Evolutionary conservation across 2,888 invertebrate species (phyloP).

Genomic region (Chesias legatella): DNA sequence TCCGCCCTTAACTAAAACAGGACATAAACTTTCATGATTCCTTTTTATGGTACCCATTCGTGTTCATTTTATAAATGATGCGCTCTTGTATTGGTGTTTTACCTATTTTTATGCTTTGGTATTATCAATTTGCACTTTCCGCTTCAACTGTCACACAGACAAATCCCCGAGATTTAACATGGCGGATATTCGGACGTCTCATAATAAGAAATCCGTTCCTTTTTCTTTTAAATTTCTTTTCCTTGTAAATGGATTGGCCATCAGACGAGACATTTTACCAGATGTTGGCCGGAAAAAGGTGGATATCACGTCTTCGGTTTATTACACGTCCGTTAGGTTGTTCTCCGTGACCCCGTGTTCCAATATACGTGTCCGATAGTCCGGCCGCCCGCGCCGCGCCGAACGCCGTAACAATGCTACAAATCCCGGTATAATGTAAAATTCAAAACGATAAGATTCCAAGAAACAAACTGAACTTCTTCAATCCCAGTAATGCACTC

Average conservation of each 20-base stretch:
- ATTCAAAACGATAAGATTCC: slow-evolving; percentile 16
- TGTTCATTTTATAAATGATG: slow-evolving; percentile 77
- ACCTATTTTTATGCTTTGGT: slow-evolving; percentile 41
- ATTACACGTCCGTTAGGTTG: slow-evolving; percentile 65
- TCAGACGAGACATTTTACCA: slow-evolving; percentile 42
- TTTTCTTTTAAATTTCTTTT: slow-evolving; percentile 33
- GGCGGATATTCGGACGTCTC: slow-evolving; percentile 3
- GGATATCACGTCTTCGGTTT: slow-evolving; percentile 72
- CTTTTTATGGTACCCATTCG: slow-evolving; percentile 68
- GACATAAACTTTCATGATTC: slow-evolving; percentile 77
- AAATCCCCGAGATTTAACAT: slow-evolving; percentile 3
- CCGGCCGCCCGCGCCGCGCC: slow-evolving; percentile 15
- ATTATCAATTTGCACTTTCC: slow-evolving; percentile 32
- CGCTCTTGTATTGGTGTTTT: slow-evolving; percentile 49
- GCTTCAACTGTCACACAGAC: slow-evolving; percentile 4
- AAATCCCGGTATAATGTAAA: slow-evolving; percentile 21
- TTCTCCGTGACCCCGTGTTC: slow-evolving; percentile 54
- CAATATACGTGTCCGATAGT: slow-evolving; percentile 65
- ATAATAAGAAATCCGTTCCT: slow-evolving; percentile 20
- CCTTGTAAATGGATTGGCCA: slow-evolving; percentile 36
- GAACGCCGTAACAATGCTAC: slow-evolving; percentile 10
- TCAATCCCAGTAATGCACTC: slow-evolving; percentile 21
- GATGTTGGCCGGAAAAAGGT: slow-evolving; percentile 47
- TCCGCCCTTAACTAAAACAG: slow-evolving; percentile 76
- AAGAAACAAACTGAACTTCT: slow-evolving; percentile 5